Evolutionary conservation across 2,888 invertebrate genomes (phyloP), one percentile per base, ranked within the genome.

Genomic region (Frankliniella fusca): DNA sequence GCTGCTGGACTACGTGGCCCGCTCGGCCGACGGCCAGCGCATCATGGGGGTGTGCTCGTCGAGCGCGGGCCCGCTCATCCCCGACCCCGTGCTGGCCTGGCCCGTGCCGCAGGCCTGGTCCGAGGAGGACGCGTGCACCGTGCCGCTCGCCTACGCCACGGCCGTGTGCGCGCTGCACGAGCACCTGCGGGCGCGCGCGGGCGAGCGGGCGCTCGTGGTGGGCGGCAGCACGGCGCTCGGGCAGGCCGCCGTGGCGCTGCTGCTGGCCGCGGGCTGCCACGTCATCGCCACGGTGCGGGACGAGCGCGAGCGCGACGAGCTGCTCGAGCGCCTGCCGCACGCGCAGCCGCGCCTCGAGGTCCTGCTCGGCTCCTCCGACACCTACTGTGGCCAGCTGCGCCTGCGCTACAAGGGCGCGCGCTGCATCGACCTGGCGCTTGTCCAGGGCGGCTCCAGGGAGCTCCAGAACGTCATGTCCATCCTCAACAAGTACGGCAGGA

Each of bases 31-130:
- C 70, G 70, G 70, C 7, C 23, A 27, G 70, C 70, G 70, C 10
- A 27, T 76, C 23, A 76, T 76, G 70, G 70, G 70, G 11, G 70
- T 76, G 70, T 76, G 70, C 70, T 11, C 70, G 70, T 76, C 70
- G 27, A 76, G 70, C 70, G 70, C 70, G 9, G 70, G 70, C 11
- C 70, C 70, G 27, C 10, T 76, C 27, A 27, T 27, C 0, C 70
- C 70, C 27, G 70, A 76, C 70, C 23, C 27, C 7, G 12, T 76
- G 23, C 27, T 76, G 23, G 23, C 9, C 23, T 76, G 70, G 70
- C 70, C 70, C 11, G 70, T 76, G 27, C 70, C 70, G 12, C 70
- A 23, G 70, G 70, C 23, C 70, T 76, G 70, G 70, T 76, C 70
- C 9, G 70, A 76, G 23, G 70, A 76, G 70, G 70, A 23, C 27